Evolutionary conservation across 2,888 invertebrate genomes (phyloP).

Genomic region (Leuctra nigra): DNA sequence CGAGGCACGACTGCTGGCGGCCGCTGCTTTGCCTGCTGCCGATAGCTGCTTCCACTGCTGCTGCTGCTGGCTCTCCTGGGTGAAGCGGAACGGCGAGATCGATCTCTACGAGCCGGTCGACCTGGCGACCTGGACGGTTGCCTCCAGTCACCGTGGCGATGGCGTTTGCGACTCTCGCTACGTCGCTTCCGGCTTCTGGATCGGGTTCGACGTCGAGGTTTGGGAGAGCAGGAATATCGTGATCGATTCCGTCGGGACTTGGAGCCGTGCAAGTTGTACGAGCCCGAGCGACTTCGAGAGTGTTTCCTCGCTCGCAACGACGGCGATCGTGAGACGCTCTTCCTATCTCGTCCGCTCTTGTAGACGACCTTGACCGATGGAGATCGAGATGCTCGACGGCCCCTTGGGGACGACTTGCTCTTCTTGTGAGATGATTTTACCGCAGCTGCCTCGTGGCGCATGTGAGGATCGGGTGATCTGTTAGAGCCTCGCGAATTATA

Average conservation of each 20-base stretch:
- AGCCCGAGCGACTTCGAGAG: not conserved
- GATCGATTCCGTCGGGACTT: constrained; percentile 29
- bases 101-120: not conserved
- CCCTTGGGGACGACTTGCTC: not conserved
- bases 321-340: not conserved
- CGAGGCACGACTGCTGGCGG: constrained; percentile 46
- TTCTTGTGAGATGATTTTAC: not conserved
- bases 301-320: not conserved
- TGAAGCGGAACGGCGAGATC: not conserved
- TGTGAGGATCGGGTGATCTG: not conserved
- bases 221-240: constrained; percentile 31
- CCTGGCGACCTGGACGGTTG: not conserved
- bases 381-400: constrained; percentile 1
- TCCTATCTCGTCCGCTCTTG: not conserved
- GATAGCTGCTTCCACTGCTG: constrained; percentile 43
- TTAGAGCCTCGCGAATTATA: not conserved
- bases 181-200: constrained; percentile 18
- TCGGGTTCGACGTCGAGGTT: constrained; percentile 30
- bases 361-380: constrained; percentile 9
- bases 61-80: constrained; percentile 11
- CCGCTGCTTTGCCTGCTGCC: constrained; percentile 45
- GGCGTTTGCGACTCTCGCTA: not conserved
- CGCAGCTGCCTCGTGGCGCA: not conserved
- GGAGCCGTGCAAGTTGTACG: not conserved
- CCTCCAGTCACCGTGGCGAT: not conserved